Evolutionary conservation across 2,113 vertebrate genomes (phyloP).

Genomic region (Furnarius figulus): DNA sequence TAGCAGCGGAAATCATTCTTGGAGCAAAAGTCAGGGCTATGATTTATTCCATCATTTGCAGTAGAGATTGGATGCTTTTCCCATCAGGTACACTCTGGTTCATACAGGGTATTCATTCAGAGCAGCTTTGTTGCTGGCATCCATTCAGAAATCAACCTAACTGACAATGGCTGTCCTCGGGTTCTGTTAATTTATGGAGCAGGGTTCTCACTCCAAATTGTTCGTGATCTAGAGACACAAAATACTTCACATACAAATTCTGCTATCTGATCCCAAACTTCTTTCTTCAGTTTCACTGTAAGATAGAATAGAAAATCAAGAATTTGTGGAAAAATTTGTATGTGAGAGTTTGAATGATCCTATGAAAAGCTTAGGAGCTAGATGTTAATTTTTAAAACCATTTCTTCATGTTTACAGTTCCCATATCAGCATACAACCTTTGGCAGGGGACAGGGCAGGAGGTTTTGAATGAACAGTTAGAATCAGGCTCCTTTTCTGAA

Average conservation of each 20-base stretch:
- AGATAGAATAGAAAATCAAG: not conserved
- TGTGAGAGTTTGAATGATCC: not conserved
- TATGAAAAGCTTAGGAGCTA: not conserved
- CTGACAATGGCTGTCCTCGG: not conserved
- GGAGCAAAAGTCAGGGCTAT: not conserved
- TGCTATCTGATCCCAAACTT: not conserved
- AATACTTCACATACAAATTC: not conserved
- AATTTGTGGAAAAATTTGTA: not conserved
- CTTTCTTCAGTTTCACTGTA: not conserved
- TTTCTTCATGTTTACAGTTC: not conserved
- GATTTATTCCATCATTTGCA: not conserved
- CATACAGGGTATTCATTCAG: not conserved
- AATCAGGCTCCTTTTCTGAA: not conserved
- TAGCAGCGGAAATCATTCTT: not conserved
- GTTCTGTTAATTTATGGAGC: not conserved
- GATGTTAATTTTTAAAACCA: not conserved
- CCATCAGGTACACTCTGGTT: not conserved
- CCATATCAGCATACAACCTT: not conserved
- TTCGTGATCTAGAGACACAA: not conserved
- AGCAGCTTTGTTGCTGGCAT: not conserved
- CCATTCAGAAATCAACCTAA: not conserved
- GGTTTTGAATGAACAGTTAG: not conserved
- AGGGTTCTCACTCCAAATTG: not conserved
- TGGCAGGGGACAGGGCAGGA: not conserved
- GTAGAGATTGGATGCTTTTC: not conserved